Evolutionary conservation across 2,797 vertebrate genomes (phyloP).

Genomic region (Sebastes reedi): DNA sequence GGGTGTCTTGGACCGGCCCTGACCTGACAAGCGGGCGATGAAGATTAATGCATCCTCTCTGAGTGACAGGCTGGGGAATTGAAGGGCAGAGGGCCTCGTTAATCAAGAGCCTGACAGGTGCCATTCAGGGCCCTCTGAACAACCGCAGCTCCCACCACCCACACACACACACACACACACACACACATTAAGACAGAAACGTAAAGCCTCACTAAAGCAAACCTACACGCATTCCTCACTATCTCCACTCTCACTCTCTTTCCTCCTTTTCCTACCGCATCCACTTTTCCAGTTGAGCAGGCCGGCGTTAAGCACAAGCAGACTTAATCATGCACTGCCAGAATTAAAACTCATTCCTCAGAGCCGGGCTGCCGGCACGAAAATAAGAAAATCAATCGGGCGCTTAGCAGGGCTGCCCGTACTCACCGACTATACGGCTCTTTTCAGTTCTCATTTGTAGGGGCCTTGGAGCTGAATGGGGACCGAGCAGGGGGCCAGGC

Average conservation of each 20-base stretch:
- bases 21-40: slow-evolving; percentile 93
- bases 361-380: slow-evolving; percentile 88
- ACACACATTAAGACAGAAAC: slow-evolving; percentile 35
- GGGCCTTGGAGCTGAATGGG: slow-evolving; percentile 82
- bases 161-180: slow-evolving; percentile 18
- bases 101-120: slow-evolving; percentile 98
- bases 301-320: slow-evolving; percentile 54
- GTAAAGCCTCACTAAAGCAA: slow-evolving; percentile 31
- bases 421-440: slow-evolving; percentile 81
- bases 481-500: slow-evolving; percentile 46
- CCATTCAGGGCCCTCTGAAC: slow-evolving; percentile 91
- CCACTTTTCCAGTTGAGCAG: slow-evolving; percentile 53
- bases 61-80: slow-evolving; percentile 96
- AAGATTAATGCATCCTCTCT: slow-evolving; percentile 99
- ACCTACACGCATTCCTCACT: slow-evolving; percentile 43
- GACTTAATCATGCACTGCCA: slow-evolving; percentile 82
- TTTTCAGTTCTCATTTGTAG: slow-evolving; percentile 88
- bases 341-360: slow-evolving; percentile 97
- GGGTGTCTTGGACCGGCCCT: slow-evolving; percentile 74
- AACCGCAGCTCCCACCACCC: slow-evolving; percentile 78
- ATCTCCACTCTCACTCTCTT: slow-evolving; percentile 40
- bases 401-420: slow-evolving; percentile 81
- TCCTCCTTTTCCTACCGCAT: slow-evolving; percentile 40
- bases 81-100: slow-evolving; percentile 96
- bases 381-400: slow-evolving; percentile 97